phyloP scores from a whole-genome alignment of 2,113 vertebrate species.

The Anthoscopus minutus region DNA sequence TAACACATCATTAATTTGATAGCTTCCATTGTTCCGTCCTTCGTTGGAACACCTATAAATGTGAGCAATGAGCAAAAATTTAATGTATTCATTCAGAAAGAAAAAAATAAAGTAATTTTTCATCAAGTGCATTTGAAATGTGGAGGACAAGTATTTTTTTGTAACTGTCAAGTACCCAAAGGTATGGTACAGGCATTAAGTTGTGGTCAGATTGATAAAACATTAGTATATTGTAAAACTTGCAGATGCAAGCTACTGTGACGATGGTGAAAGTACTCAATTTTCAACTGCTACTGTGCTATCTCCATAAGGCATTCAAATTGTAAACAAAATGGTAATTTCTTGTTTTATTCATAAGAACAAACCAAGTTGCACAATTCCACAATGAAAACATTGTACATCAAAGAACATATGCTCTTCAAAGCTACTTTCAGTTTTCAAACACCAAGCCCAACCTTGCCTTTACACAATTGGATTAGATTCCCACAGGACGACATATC shows the following conservation, averaged over 20 bases:
- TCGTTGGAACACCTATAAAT: slow-evolving; percentile 5
- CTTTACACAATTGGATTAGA: not conserved
- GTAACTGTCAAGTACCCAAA: not conserved
- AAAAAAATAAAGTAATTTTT: not conserved
- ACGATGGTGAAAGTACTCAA: not conserved
- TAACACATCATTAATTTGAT: slow-evolving; percentile 63
- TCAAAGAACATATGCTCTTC: not conserved
- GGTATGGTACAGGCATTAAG: not conserved
- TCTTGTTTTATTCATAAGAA: not conserved
- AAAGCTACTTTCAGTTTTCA: not conserved
- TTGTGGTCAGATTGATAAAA: not conserved
- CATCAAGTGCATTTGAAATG: not conserved
- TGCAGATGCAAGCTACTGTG: not conserved
- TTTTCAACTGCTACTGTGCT: not conserved
- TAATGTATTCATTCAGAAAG: not conserved
- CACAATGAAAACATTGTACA: not conserved
- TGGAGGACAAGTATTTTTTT: not conserved
- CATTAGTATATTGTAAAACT: not conserved
- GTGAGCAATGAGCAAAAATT: not conserved
- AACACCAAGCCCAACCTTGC: not conserved
- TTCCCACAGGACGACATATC: not conserved
- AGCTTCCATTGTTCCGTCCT: slow-evolving; percentile 42
- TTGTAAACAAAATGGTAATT: not conserved
- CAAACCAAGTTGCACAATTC: not conserved
- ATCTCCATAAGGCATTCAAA: not conserved